Conservation (phyloP, 2,797 vertebrate species). For the Paguma larvata region DNA sequence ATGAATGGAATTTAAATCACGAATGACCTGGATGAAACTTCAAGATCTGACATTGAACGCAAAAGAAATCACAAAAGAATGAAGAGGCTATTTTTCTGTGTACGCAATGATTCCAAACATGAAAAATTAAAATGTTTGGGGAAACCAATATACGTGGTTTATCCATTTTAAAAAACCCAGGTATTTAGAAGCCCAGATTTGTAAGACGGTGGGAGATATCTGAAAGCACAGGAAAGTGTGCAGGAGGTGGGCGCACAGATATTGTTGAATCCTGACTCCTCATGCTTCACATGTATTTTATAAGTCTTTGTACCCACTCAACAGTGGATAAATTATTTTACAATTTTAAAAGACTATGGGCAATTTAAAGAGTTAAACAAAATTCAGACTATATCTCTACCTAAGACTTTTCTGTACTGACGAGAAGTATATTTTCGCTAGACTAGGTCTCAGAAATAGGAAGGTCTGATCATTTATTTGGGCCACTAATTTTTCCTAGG, state of each 20-base stretch:
- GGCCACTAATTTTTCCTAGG: not conserved
- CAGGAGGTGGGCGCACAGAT: not conserved
- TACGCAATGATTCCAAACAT: not conserved
- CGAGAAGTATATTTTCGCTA: not conserved
- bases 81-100: not conserved
- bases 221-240: not conserved
- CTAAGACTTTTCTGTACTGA: not conserved
- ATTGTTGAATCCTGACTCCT: not conserved
- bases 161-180: not conserved
- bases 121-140: not conserved
- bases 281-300: not conserved
- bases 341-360: not conserved
- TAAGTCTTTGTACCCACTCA: not conserved
- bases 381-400: not conserved
- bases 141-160: not conserved
- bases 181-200: not conserved
- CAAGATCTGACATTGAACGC: not conserved
- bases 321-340: not conserved
- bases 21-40: not conserved
- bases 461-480: slow-evolving; percentile 13
- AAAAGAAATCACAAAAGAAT: not conserved
- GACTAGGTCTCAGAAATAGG: not conserved
- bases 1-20: not conserved
- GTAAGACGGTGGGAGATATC: not conserved
- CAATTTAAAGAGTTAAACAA: not conserved